Conservation (phyloP, 92 coral and sea anemone genomes). For the Isaurus tuberculatus region DNA sequence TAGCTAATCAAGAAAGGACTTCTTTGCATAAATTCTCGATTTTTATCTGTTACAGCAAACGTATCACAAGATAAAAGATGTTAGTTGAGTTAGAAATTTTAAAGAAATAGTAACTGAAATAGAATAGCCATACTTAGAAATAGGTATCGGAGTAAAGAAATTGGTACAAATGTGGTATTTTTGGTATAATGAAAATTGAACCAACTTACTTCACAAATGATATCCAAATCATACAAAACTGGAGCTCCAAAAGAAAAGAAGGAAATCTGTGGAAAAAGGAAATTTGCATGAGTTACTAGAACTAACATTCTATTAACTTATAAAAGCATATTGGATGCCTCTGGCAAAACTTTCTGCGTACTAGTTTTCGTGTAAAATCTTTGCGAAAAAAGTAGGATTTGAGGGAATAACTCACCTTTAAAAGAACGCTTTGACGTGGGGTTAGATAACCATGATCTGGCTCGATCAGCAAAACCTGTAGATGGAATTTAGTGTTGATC, state of each 20-base stretch:
- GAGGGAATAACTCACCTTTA: constrained; percentile 72
- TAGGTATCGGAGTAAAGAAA: too few species aligned
- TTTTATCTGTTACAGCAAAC: too few species aligned
- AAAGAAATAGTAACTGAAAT: too few species aligned
- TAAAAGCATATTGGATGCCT: not conserved
- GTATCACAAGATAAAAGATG: too few species aligned
- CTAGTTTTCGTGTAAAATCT: not conserved
- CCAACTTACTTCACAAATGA: constrained; percentile 88
- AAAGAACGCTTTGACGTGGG: constrained; percentile 78
- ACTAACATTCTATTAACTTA: not conserved
- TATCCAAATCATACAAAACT: constrained; percentile 86
- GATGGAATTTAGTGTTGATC: not conserved
- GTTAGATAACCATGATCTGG: constrained; percentile 87
- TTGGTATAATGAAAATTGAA: not conserved
- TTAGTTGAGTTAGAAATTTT: too few species aligned
- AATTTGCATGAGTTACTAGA: not conserved
- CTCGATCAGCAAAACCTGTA: constrained; percentile 88
- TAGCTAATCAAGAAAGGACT: too few species aligned
- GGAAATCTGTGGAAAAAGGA: constrained; percentile 64
- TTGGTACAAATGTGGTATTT: not conserved
- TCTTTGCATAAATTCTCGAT: too few species aligned
- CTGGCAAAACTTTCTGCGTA: not conserved
- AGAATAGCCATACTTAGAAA: too few species aligned
- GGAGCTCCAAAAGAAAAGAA: constrained; percentile 96
- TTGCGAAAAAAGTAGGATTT: not conserved